Conservation (phyloP, 1,140 invertebrate genomes). For the Cepaea nemoralis region DNA sequence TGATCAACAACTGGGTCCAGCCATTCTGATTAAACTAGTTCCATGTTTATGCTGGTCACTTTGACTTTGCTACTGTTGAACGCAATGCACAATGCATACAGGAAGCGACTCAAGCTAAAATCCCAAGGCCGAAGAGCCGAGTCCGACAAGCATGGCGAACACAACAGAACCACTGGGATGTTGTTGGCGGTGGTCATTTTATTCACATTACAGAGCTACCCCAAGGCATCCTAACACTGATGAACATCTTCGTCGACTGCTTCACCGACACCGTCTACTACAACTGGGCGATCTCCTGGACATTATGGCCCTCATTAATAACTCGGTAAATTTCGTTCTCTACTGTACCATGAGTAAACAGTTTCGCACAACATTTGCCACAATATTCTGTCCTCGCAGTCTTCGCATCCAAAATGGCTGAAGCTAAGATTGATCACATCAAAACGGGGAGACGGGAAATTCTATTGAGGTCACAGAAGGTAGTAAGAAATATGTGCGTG, state of each 20-base stretch:
- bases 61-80: conserved; percentile 72
- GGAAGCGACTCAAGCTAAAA: conserved; percentile 65
- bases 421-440: conserved; percentile 52
- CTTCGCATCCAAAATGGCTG: conserved; percentile 58
- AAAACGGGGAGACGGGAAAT: background rate
- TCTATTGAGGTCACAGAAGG: background rate
- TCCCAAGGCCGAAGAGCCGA: conserved; percentile 66
- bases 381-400: conserved; percentile 64
- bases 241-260: conserved; percentile 53
- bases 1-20: conserved; percentile 69
- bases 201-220: conserved; percentile 91
- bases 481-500: background rate
- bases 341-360: conserved; percentile 95
- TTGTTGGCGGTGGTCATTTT: conserved; percentile 87
- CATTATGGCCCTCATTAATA: conserved; percentile 89
- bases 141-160: conserved; percentile 70
- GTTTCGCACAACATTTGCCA: conserved; percentile 86
- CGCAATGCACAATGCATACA: conserved; percentile 72
- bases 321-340: conserved; percentile 91
- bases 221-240: conserved; percentile 71
- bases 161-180: conserved; percentile 91
- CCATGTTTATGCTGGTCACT: conserved; percentile 72
- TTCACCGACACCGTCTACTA: conserved; percentile 70
- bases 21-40: conserved; percentile 70
- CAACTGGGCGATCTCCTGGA: conserved; percentile 91